A percentile compares a stretch with the other conserved stretches of the same genome.
These are phyloP conservation scores for Zosterops japonicus DNA, from an alignment of 2,113 vertebrate genomes.

Conservation along the genomic window DNA sequence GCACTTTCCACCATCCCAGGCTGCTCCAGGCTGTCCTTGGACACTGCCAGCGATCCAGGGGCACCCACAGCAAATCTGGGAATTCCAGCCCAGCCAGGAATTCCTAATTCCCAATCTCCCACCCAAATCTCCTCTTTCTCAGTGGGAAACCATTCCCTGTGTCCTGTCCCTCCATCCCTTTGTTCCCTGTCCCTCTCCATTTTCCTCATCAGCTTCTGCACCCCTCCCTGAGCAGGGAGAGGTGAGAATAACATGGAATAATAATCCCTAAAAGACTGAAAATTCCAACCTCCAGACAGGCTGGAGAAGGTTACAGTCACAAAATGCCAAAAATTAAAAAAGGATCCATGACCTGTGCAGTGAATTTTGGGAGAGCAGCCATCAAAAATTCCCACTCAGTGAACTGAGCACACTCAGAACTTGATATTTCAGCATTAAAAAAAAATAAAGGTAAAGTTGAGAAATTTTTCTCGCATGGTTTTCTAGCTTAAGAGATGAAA, in stretches of 20 bases:
- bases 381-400: neutral
- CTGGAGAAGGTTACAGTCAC: neutral
- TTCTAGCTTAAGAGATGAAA: neutral
- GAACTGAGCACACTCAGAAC: too few species aligned
- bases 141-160: neutral
- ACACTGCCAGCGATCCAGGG: neutral
- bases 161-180: neutral
- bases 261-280: neutral
- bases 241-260: fast-evolving
- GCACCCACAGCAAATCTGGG: neutral
- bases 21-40: fast-evolving
- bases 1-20: fast-evolving
- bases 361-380: neutral
- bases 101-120: neutral
- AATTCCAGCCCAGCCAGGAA: neutral
- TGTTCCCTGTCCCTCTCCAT: neutral
- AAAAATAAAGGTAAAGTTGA: neutral
- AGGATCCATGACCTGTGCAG: neutral
- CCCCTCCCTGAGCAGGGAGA: neutral
- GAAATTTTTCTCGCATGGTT: neutral
- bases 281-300: neutral
- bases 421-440: neutral
- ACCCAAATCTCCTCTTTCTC: neutral
- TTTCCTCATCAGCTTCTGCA: too few species aligned
- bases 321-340: neutral